Base-by-base conservation (phyloP, 1,140 invertebrate species). In the Drosophila ironensis region DNA sequence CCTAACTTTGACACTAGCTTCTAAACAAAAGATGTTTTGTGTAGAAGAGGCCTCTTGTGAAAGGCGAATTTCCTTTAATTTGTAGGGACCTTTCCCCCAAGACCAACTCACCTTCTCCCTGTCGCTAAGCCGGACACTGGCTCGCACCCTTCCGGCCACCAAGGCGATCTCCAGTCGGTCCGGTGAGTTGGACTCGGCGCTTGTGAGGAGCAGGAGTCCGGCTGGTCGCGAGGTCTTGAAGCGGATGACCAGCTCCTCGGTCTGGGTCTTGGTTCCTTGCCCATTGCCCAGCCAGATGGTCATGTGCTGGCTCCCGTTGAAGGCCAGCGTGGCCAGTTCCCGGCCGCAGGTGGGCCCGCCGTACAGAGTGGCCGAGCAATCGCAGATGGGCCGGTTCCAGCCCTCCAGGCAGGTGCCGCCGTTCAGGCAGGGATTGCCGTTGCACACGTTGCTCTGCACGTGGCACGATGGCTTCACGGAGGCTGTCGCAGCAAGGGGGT, bases 361-460 rank as follows among this genome's bases (percentile, higher is more conserved):
- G 88, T 95, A 99, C 57, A 94, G 92, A 0, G 98, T 99, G 3
- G 93, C 92, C 5, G 96, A 95, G 90, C 98, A 99, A 90, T 99
- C 98, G 90, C 98, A 99, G 37, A 97, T 93, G 82, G 97, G 98
- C 63, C 98, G 93, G 90, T 99, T 98, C 97, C 98, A 99, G 4
- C 98, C 98, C 90, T 99, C 97, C 8, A 93, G 91, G 90, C 98
- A 99, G 20, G 92, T 91, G 8, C 97, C 98, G 11, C 95, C 94
- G 87, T 99, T 97, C 88, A 97, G 94, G 89, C 98, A 99, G 0
- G 98, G 97, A 25, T 92, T 92, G 6, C 81, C 86, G 16, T 54
- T 66, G 89, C 98, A 99, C 73, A 97, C 95, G 47, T 94, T 92
- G 30, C 94, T 91, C 69, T 95, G 93, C 27, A 94, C 93, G 88